Evolutionary conservation across 2,888 invertebrate species (phyloP).

Genomic region (Incurvaria masculella): DNA sequence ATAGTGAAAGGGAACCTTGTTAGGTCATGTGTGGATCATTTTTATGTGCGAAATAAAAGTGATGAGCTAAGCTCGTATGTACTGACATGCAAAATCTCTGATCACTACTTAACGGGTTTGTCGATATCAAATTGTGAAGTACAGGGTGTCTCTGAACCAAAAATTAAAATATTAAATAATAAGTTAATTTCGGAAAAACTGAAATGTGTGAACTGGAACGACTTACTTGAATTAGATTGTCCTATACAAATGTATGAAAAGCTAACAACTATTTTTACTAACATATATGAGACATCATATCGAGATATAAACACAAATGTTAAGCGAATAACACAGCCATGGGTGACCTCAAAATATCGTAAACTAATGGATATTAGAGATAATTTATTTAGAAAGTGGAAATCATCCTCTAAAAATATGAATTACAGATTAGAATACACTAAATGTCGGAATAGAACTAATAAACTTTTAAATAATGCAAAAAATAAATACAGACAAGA

Average conservation of each 20-base stretch:
- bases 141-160: no score
- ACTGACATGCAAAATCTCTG: conserved; percentile 1
- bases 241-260: not conserved
- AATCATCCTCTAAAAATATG: not conserved
- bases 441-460: not conserved
- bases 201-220: not conserved
- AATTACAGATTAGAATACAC: not conserved
- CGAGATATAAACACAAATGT: not conserved
- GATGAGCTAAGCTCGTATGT: not conserved
- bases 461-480: no score
- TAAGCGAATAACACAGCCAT: not conserved
- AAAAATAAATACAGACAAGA: no score
- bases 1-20: not conserved
- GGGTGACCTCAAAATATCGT: not conserved
- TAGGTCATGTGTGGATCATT: not conserved
- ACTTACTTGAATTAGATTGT: not conserved
- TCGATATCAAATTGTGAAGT: not conserved
- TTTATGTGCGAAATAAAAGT: not conserved
- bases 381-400: not conserved
- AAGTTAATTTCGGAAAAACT: no score
- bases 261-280: not conserved
- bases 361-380: not conserved
- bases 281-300: not conserved
- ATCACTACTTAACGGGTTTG: not conserved
- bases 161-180: no score